Evolutionary conservation across 2,888 invertebrate genomes (phyloP).

Genomic region (Shargacucullia verbasci): DNA sequence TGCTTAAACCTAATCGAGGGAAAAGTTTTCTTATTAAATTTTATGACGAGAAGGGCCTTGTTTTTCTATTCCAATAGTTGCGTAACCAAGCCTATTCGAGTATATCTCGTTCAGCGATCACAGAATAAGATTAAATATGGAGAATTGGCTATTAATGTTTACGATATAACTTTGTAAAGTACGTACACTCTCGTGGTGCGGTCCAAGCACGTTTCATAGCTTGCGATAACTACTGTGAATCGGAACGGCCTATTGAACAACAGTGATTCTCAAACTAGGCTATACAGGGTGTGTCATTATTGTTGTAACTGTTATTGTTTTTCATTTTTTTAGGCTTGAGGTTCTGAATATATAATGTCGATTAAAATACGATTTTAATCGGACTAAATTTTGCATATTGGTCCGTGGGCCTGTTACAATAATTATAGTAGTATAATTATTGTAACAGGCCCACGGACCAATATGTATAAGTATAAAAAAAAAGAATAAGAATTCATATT

Average conservation of each 20-base stretch:
- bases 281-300: background rate
- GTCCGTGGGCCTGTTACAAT: too few relatives aligned
- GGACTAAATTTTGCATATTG: too few relatives aligned
- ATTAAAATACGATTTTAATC: too few relatives aligned
- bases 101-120: conserved; percentile 27
- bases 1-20: conserved; percentile 1
- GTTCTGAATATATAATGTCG: too few relatives aligned
- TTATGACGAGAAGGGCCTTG: conserved; percentile 9
- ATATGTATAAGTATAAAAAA: too few relatives aligned
- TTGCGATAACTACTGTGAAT: conserved; percentile 46
- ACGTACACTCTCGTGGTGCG: conserved; percentile 22
- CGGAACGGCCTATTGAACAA: conserved; percentile 36
- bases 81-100: conserved; percentile 19
- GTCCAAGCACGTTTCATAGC: conserved; percentile 35
- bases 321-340: too few relatives aligned
- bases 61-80: conserved; percentile 8
- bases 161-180: conserved; percentile 44
- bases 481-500: too few relatives aligned
- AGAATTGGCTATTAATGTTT: conserved; percentile 48
- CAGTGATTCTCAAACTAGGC: conserved; percentile 38
- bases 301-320: too few relatives aligned
- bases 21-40: conserved; percentile 21
- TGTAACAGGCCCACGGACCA: too few relatives aligned
- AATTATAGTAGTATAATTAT: too few relatives aligned
- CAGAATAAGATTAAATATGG: conserved; percentile 37